These are phyloP conservation scores for Margarornis squamiger DNA, from an alignment of 2,797 vertebrate genomes.

Conservation along the genomic window DNA sequence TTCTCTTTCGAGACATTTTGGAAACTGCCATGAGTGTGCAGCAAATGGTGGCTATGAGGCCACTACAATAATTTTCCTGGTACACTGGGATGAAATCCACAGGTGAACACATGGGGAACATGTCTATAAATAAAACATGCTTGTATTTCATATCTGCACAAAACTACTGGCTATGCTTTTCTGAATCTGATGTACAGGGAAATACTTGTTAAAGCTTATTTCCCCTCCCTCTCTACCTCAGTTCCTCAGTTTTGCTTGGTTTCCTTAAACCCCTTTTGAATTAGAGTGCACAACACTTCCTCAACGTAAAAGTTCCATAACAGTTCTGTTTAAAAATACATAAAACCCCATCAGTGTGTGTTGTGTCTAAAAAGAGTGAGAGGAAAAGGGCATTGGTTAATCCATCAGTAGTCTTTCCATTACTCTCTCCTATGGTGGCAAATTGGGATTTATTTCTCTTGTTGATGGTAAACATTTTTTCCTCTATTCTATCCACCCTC, in stretches of 20 bases:
- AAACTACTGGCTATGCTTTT: not conserved
- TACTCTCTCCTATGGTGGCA: not conserved
- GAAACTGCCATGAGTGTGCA: not conserved
- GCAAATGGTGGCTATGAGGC: conserved; percentile 41
- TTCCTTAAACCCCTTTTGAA: conserved; percentile 8
- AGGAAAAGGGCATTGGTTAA: not conserved
- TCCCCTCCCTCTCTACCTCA: not conserved
- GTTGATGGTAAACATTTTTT: conserved; percentile 2
- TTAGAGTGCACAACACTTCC: not conserved
- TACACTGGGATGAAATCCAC: not conserved
- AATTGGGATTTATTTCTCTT: conserved; percentile 24
- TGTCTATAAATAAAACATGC: not conserved
- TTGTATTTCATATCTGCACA: not conserved
- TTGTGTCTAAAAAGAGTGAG: not conserved
- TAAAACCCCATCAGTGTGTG: not conserved
- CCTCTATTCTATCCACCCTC: not conserved
- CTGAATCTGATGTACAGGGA: not conserved
- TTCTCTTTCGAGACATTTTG: conserved; percentile 13
- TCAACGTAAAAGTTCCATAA: not conserved
- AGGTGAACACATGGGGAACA: not conserved
- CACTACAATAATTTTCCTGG: not conserved
- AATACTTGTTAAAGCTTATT: not conserved
- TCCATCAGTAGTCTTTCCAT: not conserved
- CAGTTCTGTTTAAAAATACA: not conserved
- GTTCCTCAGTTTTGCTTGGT: not conserved